Conservation (phyloP, 2,113 vertebrate species). For the Callocephalon fimbriatum region DNA sequence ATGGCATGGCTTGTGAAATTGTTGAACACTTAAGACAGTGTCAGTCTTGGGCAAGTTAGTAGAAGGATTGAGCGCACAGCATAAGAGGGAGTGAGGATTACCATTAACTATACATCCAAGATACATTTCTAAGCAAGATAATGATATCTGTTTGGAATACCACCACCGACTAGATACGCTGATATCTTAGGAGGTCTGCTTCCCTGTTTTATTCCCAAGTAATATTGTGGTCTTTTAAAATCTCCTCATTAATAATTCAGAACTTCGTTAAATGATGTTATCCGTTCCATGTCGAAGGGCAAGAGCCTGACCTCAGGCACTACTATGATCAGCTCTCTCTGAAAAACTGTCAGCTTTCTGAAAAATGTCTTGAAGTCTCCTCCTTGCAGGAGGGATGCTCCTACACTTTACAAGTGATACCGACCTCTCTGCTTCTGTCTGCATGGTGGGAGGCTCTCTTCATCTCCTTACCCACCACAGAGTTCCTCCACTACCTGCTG, state of each 20-base stretch:
- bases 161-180: not conserved
- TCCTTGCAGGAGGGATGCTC: not conserved
- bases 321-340: not conserved
- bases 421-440: rapidly evolving
- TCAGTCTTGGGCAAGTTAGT: not conserved
- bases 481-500: not conserved
- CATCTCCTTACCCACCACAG: not conserved
- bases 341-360: not conserved
- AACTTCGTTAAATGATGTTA: not conserved
- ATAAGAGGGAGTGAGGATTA: not conserved
- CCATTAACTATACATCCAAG: not conserved
- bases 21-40: not conserved
- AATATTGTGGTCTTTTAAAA: not conserved
- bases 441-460: not conserved
- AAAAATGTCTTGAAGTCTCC: not conserved
- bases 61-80: not conserved
- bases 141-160: not conserved
- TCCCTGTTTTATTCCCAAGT: not conserved
- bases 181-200: not conserved
- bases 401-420: not conserved
- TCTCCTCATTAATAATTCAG: not conserved
- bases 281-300: not conserved
- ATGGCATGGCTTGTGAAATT: not conserved
- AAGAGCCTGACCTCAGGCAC: not conserved
- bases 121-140: not conserved